Conservation (phyloP, 2,888 invertebrate genomes). For the Smittia sp. region DNA sequence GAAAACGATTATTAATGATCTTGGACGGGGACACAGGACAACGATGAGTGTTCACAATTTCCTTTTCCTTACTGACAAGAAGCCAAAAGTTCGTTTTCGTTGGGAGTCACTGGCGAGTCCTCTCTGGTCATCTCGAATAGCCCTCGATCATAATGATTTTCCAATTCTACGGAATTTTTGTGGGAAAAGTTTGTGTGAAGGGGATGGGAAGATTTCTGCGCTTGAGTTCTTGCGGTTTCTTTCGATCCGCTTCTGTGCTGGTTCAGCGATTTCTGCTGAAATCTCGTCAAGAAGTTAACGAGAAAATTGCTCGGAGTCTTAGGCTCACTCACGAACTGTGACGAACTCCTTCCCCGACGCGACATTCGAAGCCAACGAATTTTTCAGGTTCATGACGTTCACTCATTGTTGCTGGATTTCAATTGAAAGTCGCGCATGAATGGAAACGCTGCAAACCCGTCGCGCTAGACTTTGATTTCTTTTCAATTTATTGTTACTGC, state of each 20-base stretch:
- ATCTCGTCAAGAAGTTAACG: slow-evolving; percentile 19
- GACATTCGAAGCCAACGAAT: background rate
- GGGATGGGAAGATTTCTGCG: background rate
- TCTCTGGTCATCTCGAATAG: background rate
- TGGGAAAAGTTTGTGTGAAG: slow-evolving; percentile 16
- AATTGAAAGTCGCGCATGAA: slow-evolving; percentile 21
- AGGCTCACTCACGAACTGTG: background rate
- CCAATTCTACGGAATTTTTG: background rate
- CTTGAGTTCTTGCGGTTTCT: slow-evolving; percentile 1
- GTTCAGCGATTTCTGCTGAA: slow-evolving; percentile 12
- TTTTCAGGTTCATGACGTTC: slow-evolving; percentile 34
- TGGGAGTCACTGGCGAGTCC: background rate
- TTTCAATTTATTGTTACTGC: slow-evolving; percentile 7
- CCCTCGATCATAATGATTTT: slow-evolving; percentile 35
- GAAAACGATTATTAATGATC: slow-evolving; percentile 21
- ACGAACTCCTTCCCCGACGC: slow-evolving; percentile 5
- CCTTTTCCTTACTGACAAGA: background rate
- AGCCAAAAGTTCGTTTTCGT: background rate
- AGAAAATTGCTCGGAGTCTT: background rate
- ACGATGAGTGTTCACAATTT: background rate
- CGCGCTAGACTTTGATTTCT: slow-evolving; percentile 31
- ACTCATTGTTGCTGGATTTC: slow-evolving; percentile 1
- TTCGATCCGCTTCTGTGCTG: slow-evolving; percentile 12
- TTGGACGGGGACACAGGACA: background rate
- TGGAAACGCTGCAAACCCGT: slow-evolving; percentile 29